phyloP scores from a whole-genome alignment of 37 sponge, comb jelly and placozoan species.

The Diacarnus erythraeanus region DNA sequence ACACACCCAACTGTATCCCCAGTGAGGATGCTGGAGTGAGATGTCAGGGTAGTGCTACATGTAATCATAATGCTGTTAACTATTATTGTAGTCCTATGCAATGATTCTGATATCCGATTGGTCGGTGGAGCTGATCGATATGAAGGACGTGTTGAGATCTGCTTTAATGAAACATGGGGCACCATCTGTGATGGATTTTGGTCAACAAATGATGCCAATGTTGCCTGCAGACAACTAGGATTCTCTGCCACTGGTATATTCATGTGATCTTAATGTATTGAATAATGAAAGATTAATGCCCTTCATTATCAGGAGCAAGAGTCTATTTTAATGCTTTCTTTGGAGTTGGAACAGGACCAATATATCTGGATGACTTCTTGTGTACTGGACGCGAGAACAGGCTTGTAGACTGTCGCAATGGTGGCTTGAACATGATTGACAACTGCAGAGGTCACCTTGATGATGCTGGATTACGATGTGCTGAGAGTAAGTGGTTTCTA shows the following conservation, averaged over 20 bases:
- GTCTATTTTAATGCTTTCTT: background rate
- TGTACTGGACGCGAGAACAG: constrained; percentile 15
- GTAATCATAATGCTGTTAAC: no score
- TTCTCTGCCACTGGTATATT: background rate
- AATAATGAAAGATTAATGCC: no score
- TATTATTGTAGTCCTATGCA: background rate
- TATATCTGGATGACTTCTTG: background rate
- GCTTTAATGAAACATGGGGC: constrained; percentile 35
- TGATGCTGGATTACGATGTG: background rate
- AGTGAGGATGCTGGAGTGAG: no score
- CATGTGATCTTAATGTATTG: no score
- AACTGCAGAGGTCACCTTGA: background rate
- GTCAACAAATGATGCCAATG: constrained; percentile 13
- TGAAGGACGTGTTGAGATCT: constrained; percentile 22
- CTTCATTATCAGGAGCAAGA: background rate
- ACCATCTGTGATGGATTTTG: constrained; percentile 40
- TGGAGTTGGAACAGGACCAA: constrained; percentile 23
- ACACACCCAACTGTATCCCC: no score
- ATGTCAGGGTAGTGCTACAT: background rate
- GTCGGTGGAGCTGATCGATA: background rate
- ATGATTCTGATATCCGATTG: background rate
- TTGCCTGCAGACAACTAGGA: constrained; percentile 22
- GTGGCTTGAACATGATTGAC: background rate
- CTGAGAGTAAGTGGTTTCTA: background rate
- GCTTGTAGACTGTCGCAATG: constrained; percentile 12